Base-by-base conservation (phyloP, 1,140 invertebrate species). In the Pinna nobilis region DNA sequence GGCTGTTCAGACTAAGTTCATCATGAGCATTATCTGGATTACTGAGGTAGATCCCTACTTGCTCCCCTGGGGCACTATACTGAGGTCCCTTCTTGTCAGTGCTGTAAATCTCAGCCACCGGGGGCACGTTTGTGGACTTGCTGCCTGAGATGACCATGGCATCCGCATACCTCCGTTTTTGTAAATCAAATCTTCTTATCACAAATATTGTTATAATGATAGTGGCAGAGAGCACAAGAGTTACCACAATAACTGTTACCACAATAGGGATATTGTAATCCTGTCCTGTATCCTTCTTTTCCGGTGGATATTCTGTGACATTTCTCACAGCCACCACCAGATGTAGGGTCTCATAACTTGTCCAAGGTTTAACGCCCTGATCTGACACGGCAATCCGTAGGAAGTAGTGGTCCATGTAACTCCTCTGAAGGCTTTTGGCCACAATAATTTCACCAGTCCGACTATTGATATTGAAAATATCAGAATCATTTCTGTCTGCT, bases 211-310 rank as follows among this genome's bases (percentile, higher is more conserved):
- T 77, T 2, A 80, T 59, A 2, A 80, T 65, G 63, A 80, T 80
- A 2, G 78, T 75, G 20, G 72, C 73, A 15, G 78, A 72, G 3
- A 80, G 49, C 28, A 80, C 78, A 3, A 76, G 57, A 1, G 78
- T 80, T 50, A 80, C 78, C 60, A 80, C 76, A 28, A 80, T 73
- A 61, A 80, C 78, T 33, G 78, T 75, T 5, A 80, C 53, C 23
- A 72, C 78, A 20, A 80, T 80, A 11, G 73, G 65, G 35, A 80
- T 55, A 60, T 77, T 80, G 33, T 75, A 67, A 18, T 70, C 72
- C 30, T 77, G 60, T 25, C 74, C 41, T 18, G 57, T 70, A 11
- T 51, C 35, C 11, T 32, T 18, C 2, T 39, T 13, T 20, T 57
- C 28, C 1, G 65, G 3, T 33, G n/a, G 18, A 9, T 60, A 57